A percentile compares a stretch with the other conserved stretches of the same genome.
Conservation (phyloP, 2,113 vertebrate genomes). For the Barnardius zonarius region DNA sequence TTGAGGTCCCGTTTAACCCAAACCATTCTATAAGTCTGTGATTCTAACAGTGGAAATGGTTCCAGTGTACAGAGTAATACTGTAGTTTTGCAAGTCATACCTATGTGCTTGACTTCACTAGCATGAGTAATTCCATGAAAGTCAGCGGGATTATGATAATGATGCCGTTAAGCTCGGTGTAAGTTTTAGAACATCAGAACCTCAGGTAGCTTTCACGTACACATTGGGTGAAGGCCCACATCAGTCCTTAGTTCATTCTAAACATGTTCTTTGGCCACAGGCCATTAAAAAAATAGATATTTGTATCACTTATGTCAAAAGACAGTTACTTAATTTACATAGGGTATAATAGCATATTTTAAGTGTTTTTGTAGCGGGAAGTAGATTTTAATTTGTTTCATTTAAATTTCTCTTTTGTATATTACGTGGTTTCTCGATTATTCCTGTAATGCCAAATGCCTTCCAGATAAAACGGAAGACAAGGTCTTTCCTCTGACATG, state of each 20-base stretch:
- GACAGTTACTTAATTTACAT: background rate
- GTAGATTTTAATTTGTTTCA: background rate
- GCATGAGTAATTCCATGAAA: background rate
- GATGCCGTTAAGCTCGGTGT: background rate
- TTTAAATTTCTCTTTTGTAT: background rate
- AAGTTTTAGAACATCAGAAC: background rate
- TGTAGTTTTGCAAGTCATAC: background rate
- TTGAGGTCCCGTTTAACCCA: background rate
- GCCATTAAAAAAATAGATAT: background rate
- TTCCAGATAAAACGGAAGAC: background rate
- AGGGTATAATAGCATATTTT: background rate
- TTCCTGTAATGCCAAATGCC: background rate
- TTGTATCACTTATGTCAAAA: background rate
- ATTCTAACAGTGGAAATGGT: background rate
- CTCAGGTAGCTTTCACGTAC: background rate
- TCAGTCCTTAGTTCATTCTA: background rate
- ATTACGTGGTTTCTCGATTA: background rate
- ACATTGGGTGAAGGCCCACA: background rate
- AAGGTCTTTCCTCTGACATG: background rate
- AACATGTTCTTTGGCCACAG: background rate
- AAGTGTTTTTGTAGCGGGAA: background rate
- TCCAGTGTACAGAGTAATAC: background rate
- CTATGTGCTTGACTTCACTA: background rate
- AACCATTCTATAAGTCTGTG: background rate
- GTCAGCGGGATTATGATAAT: rapidly evolving